Evolutionary conservation across 2,797 vertebrate genomes (phyloP), one percentile per base, ranked within the genome.

Genomic region (Aeoliscus strigatus): DNA sequence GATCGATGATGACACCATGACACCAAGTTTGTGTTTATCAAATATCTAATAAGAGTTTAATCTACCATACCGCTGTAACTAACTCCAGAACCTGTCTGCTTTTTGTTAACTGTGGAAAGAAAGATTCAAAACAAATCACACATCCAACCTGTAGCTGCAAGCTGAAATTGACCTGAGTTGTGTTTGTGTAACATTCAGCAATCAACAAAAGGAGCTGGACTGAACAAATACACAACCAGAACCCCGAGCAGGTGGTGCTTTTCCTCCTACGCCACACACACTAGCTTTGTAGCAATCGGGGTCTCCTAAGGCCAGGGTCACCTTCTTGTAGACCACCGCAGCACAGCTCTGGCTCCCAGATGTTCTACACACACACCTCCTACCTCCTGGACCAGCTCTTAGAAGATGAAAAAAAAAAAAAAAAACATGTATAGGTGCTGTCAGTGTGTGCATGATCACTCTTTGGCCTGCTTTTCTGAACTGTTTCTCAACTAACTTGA

Each of bases 231-330:
- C 41, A 67, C 77, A 79, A 36, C 39, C 74, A 82, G 71, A 80
- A 83, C 66, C 65, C 55, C 67, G 61, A 82, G 85, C 91, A 94
- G 92, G 91, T 91, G 91, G 76, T 77, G 57, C 85, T 81, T 53
- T 54, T 39, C 82, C 70, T 81, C 73, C 84, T 82, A 60, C 83
- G 83, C 83, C 52, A 60, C 51, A 79, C 73, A 76, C 76, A 73
- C 65, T 44, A 35, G 34, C 86, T 87, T 83, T 84, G 75, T 83
- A 79, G 82, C 87, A 55, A 56, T 50, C 65, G 65, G 60, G 76
- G 85, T 91, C 90, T 89, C 81, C 82, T 85, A 75, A 86, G 85
- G 80, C 82, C 80, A 78, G 70, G 83, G 84, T 89, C 85, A 78
- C 67, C 62, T 44, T 79, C 71, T 87, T 73, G 83, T 71, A 80